Conservation (phyloP, 2,113 vertebrate genomes). For the Felis chaus region DNA sequence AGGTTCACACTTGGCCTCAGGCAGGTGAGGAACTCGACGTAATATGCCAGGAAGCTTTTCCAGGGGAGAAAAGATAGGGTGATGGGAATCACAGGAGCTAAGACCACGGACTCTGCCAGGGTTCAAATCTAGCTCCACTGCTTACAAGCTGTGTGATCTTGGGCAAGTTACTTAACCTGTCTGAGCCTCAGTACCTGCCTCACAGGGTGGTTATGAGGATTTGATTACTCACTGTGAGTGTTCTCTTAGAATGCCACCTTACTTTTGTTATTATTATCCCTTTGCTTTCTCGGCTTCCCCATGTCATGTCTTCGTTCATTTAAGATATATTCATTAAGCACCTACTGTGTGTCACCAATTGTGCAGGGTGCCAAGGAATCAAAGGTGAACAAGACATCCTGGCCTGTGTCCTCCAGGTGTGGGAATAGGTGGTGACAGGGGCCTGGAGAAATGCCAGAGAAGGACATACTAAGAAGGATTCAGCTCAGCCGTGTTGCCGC, state of each 20-base stretch:
- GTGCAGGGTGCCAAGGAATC: not conserved
- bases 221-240: not conserved
- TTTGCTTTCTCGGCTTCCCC: not conserved
- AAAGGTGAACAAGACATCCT: not conserved
- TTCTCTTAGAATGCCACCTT: not conserved
- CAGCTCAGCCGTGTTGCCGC: accelerated
- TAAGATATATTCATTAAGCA: not conserved
- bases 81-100: not conserved
- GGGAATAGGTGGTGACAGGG: not conserved
- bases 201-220: not conserved
- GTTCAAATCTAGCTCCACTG: not conserved
- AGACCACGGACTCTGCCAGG: not conserved
- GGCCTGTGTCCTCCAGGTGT: not conserved
- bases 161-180: not conserved
- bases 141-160: not conserved
- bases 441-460: not conserved
- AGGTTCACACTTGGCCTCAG: not conserved
- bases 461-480: not conserved
- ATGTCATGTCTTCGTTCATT: not conserved
- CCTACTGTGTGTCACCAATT: not conserved
- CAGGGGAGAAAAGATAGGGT: not conserved
- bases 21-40: not conserved
- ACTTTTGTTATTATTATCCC: not conserved
- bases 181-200: not conserved
- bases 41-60: not conserved